Conservation (phyloP, 1,140 invertebrate species). For the Drosophila funebris region DNA sequence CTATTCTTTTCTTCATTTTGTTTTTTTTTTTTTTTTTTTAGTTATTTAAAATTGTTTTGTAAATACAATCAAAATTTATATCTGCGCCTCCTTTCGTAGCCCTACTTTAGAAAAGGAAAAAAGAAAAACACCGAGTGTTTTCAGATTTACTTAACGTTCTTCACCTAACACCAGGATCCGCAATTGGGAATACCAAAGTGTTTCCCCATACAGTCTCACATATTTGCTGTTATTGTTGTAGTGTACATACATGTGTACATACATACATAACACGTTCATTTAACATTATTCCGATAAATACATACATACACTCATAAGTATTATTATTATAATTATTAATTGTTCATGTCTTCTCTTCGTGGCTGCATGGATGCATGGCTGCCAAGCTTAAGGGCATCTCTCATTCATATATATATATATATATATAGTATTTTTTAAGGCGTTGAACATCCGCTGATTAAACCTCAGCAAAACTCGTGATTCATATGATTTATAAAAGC, state of each 20-base stretch:
- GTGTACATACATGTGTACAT: constrained; percentile 33
- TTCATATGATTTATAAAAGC: constrained; percentile 42
- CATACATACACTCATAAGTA: constrained; percentile 11
- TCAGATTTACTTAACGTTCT: constrained; percentile 20
- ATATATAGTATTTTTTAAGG: constrained; percentile 49
- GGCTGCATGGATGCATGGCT: too few species aligned
- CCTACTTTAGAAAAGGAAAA: constrained; percentile 31
- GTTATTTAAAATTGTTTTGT: constrained; percentile 61
- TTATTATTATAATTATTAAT: constrained; percentile 16
- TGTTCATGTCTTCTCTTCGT: constrained; percentile 10
- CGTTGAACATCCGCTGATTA: constrained; percentile 75
- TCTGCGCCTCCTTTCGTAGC: constrained; percentile 30
- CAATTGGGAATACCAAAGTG: not conserved
- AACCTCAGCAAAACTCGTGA: constrained; percentile 48
- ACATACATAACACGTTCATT: constrained; percentile 14
- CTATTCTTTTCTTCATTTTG: constrained; percentile 15
- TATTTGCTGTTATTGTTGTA: constrained; percentile 72
- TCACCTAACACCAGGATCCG: constrained; percentile 4
- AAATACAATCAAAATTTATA: constrained; percentile 78
- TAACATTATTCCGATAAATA: constrained; percentile 32
- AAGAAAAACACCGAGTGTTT: constrained; percentile 9
- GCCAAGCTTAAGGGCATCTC: constrained; percentile 41
- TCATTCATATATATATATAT: not conserved
- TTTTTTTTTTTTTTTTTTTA: constrained; percentile 27
- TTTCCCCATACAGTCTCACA: constrained; percentile 70